These are phyloP conservation scores for Hemicentrotus pulcherrimus DNA, from an alignment of 35 echinoderm and acorn worm species.

Conservation along the genomic window DNA sequence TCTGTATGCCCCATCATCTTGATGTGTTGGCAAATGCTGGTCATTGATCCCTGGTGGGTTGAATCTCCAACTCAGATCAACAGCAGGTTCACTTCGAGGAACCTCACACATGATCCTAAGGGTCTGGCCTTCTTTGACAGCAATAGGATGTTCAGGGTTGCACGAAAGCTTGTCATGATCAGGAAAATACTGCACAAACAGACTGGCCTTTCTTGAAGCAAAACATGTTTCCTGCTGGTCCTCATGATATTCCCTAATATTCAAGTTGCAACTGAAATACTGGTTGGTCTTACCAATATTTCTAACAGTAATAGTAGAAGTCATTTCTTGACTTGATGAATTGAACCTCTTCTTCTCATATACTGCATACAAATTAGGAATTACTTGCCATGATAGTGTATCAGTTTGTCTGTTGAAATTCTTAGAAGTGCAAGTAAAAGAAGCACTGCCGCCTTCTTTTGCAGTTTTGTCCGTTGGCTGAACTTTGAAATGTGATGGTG, in stretches of 20 bases:
- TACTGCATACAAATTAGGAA: neutral
- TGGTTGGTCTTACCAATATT: constrained; percentile 16
- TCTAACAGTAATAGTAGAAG: neutral
- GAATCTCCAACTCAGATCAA: constrained; percentile 13
- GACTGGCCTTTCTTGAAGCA: neutral
- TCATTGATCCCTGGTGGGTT: neutral
- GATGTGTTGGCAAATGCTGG: neutral
- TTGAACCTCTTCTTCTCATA: neutral
- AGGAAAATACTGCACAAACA: neutral
- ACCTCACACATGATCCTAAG: neutral
- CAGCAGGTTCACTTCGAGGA: neutral
- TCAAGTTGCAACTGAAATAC: neutral
- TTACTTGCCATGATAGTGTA: neutral
- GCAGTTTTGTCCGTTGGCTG: neutral
- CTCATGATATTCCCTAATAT: neutral
- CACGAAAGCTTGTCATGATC: neutral
- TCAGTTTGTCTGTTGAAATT: neutral
- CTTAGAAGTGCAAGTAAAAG: neutral
- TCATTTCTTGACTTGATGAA: neutral
- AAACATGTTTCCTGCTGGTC: neutral
- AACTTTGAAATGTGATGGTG: neutral
- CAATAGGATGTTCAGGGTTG: neutral
- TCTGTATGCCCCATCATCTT: neutral
- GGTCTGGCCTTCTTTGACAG: neutral
- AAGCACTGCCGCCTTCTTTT: neutral